Conservation (phyloP, 2,888 invertebrate species). For the Hybos culiciformis region DNA sequence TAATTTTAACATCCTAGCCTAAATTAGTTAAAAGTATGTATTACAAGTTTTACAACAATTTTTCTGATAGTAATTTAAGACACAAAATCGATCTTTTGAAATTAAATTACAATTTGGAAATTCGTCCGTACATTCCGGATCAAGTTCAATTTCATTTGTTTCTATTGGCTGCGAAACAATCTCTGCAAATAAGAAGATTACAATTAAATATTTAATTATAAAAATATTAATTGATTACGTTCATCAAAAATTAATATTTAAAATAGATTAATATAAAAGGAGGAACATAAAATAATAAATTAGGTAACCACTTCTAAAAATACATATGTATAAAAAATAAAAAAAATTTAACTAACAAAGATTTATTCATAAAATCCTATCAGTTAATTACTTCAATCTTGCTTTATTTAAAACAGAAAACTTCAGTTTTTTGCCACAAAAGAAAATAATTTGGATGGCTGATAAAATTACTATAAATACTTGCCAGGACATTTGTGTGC, state of each 20-base stretch:
- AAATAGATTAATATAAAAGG: no score
- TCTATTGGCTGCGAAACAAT: background rate
- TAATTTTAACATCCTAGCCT: background rate
- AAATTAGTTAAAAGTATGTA: slow-evolving; percentile 12
- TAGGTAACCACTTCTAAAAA: no score
- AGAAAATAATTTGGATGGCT: no score
- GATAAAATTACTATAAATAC: no score
- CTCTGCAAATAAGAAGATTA: background rate
- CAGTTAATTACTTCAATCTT: no score
- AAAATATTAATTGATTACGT: background rate
- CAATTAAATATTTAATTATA: background rate
- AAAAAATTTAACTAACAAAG: no score
- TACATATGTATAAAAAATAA: no score
- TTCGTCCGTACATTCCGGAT: slow-evolving; percentile 43
- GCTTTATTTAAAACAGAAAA: no score
- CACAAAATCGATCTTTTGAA: slow-evolving; percentile 62
- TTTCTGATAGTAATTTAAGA: slow-evolving; percentile 66
- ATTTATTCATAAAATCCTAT: no score
- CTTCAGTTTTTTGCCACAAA: no score
- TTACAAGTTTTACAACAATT: slow-evolving; percentile 63
- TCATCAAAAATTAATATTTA: no score
- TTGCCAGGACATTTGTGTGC: slow-evolving; percentile 36
- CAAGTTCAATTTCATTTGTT: slow-evolving; percentile 15
- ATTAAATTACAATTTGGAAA: slow-evolving; percentile 64
- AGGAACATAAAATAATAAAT: no score